Evolutionary conservation across 1,140 invertebrate genomes (phyloP), one percentile per base, ranked within the genome.

Genomic region (Monochamus saltuarius): DNA sequence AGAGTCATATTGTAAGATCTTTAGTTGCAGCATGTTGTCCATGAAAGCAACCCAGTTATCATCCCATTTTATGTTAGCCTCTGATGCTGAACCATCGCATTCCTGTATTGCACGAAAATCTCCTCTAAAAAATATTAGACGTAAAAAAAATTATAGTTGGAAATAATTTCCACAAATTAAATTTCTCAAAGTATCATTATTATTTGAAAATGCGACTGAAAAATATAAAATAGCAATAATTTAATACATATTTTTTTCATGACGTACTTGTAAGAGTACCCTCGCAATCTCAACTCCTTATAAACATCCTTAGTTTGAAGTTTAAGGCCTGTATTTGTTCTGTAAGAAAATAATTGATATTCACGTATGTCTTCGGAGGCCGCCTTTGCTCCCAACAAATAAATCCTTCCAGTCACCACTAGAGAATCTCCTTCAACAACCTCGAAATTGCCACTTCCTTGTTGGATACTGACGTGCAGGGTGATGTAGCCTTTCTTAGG

Each of bases 1-100:
- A 0, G 87, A 87, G 65, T 92, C 89, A 11, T 83, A 77, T 19
- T 83, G 82, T 1, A 97, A 69, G 51, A 97, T 87, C 62, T 89
- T 85, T 61, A 96, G 85, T 75, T 98, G 95, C 14, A 97, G 76
- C 86, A 97, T 90, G 16, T 89, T 94, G 75, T 98, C 95, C 82
- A 97, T 85, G 75, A 95, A 97, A 0, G 93, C 84, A 0, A 95
- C 86, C 92, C 92, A 98, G 74, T 96, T 95, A 68, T 89, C 72
- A 7, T 77, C 75, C 92, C 92, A 94, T 42, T 69, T 63, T 0
- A 88, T 77, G n/a, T 73, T 73, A 16, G 85, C 88, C 9, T 67
- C 72, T 0, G 59, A 65, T 17, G 78, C 81, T 59, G 79, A 78
- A 1, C 77, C 22, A 43, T 72, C 62, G 56, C 46, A 63, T 36